Base-by-base conservation (phyloP, 2,113 vertebrate genomes). In the Heteronetta atricapilla region DNA sequence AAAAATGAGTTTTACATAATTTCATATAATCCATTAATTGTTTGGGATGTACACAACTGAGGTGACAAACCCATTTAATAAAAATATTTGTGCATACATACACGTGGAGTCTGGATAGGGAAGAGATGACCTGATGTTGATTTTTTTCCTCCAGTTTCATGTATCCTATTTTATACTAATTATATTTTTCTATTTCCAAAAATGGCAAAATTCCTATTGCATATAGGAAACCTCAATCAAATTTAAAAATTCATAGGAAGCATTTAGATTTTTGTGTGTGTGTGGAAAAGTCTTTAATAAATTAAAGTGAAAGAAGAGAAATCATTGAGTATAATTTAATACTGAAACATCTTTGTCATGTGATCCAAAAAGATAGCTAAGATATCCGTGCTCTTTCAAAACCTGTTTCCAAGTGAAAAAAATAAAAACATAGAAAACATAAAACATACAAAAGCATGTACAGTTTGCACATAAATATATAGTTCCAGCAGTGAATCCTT, bases 301-400 rank as follows among this genome's bases (percentile, higher is more conserved):
- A 93, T 92, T 83, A 95, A 95, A 86, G 74, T 94, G 86, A 96
- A 96, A 97, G 64, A 92, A 53, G 81, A 91, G 68, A 88, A 6
- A 74, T 28, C 48, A 76, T 91, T 84, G 88, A 64, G 56, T n/a
- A 52, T 89, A 96, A 96, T 90, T 89, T 77, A 95, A 58, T 94
- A 42, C 67, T 92, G 94, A 94, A 96, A 89, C 89, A 89, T 88
- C 70, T 34, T 73, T 92, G 87, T 93, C 38, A 79, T 60, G 74
- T 82, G 29, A 82, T 88, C 88, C 66, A 46, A 59, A 89, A 82
- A 83, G 14, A 60, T 52, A 95, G 72, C 56, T 70, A 96, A 93
- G n/a, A 73, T 79, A 53, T 34, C 31, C 2, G 86, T 33, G 44
- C 91, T 80, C 60, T 59, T 95, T 94, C 52, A 74, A 53, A 94